Evolutionary conservation across 2,113 vertebrate species (phyloP).

Genomic region (Nymphicus hollandicus): DNA sequence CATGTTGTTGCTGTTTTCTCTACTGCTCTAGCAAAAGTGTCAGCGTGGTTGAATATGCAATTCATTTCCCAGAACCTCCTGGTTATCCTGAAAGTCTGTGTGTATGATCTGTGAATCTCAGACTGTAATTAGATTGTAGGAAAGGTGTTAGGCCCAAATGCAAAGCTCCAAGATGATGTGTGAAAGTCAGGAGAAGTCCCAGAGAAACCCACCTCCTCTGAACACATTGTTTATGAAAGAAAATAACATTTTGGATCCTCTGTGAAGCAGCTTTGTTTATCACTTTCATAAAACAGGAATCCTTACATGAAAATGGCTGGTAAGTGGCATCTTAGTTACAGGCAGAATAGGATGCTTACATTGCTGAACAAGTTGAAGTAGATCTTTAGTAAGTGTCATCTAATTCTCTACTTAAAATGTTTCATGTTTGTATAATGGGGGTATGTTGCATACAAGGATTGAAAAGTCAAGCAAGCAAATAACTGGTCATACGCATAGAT

Average conservation of each 20-base stretch:
- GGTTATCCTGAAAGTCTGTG: not conserved
- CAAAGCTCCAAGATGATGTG: not conserved
- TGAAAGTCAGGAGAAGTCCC: not conserved
- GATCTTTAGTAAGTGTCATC: not conserved
- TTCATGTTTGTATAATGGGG: not conserved
- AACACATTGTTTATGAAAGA: not conserved
- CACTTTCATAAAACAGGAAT: not conserved
- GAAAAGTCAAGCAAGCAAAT: not conserved
- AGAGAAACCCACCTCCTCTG: not conserved
- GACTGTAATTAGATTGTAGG: not conserved
- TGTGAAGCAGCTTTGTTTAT: not conserved
- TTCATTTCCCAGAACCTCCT: not conserved
- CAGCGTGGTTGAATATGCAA: not conserved
- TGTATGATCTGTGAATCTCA: not conserved
- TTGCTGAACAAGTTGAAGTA: not conserved
- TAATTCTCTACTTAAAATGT: not conserved
- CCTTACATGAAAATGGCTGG: not conserved
- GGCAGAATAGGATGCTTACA: not conserved
- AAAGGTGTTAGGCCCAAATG: not conserved
- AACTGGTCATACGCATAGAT: not conserved
- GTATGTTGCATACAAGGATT: accelerated
- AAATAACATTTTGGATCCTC: not conserved
- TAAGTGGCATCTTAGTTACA: not conserved
- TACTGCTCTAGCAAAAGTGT: not conserved
- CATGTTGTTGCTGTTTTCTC: not conserved